phyloP scores from a whole-genome alignment of 2,797 vertebrate genomes.

The Gobionotothen gibberifrons region DNA sequence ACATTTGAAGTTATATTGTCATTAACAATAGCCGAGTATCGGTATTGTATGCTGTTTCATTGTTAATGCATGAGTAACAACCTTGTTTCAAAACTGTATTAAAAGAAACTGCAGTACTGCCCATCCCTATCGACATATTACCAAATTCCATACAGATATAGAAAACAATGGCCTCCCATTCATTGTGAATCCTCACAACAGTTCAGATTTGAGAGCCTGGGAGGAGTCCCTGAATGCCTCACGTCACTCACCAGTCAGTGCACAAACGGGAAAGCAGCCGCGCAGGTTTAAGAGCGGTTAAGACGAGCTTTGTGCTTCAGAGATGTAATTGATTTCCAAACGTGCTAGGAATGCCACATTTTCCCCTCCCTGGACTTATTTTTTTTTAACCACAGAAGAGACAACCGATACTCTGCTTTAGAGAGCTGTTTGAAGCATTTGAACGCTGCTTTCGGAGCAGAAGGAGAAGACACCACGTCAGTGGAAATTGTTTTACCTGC shows the following conservation, averaged over 20 bases:
- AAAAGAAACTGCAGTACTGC: background rate
- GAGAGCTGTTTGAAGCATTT: background rate
- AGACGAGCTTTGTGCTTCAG: constrained; percentile 26
- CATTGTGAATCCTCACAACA: background rate
- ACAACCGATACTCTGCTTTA: constrained; percentile 19
- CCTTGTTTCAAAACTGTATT: background rate
- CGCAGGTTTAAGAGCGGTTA: constrained; percentile 55
- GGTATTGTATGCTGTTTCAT: background rate
- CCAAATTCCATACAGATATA: background rate
- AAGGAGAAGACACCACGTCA: constrained; percentile 5
- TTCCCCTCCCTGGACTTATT: constrained; percentile 14
- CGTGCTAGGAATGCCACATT: constrained; percentile 55
- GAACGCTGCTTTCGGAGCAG: background rate
- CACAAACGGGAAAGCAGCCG: constrained; percentile 65
- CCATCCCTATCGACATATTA: background rate
- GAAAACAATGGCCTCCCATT: background rate
- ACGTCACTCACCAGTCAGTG: constrained; percentile 34
- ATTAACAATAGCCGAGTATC: constrained; percentile 2
- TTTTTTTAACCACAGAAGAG: constrained; percentile 8
- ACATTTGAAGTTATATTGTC: background rate
- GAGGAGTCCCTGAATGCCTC: constrained; percentile 60
- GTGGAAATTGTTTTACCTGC: constrained; percentile 74
- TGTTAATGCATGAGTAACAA: constrained; percentile 1
- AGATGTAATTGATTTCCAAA: constrained; percentile 46
- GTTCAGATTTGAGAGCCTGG: background rate